Evolutionary conservation across 2,113 vertebrate species (phyloP).

Genomic region (Sciurus niger): DNA sequence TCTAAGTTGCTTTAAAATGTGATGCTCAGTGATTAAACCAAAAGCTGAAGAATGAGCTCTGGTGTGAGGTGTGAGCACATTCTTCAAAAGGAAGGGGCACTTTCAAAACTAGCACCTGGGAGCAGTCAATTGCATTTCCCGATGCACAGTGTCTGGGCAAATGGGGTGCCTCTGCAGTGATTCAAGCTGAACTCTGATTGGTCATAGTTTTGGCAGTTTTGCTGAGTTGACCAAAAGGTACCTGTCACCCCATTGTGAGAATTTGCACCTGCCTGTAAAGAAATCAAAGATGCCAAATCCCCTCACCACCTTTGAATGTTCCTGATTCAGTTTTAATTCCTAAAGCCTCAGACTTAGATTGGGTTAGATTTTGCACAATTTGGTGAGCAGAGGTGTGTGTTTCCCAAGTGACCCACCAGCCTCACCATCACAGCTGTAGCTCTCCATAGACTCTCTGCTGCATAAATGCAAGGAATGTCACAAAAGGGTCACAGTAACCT

Average conservation of each 20-base stretch:
- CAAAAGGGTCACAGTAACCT: constrained; percentile 66
- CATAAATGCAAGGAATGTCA: constrained; percentile 79
- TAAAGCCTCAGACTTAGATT: constrained; percentile 57
- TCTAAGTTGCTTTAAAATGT: constrained; percentile 58
- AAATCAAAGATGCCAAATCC: constrained; percentile 23
- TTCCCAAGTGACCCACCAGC: not conserved
- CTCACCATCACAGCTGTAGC: constrained; percentile 75
- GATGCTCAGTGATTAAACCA: constrained; percentile 52
- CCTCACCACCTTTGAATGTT: constrained; percentile 34
- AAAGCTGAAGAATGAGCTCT: constrained; percentile 72
- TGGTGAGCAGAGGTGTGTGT: constrained; percentile 61
- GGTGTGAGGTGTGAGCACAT: constrained; percentile 70
- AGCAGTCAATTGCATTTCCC: constrained; percentile 43
- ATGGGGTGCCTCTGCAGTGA: constrained; percentile 1
- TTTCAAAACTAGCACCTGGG: constrained; percentile 15
- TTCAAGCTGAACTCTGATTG: constrained; percentile 36
- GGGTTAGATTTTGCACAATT: constrained; percentile 60
- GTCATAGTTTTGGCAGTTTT: not conserved
- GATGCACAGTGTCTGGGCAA: not conserved
- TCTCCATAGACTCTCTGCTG: constrained; percentile 17
- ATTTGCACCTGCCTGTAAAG: constrained; percentile 74
- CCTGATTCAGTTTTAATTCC: constrained; percentile 64
- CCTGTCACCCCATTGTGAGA: constrained; percentile 61
- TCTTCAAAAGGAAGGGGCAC: not conserved
- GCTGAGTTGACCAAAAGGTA: constrained; percentile 73